These are phyloP conservation scores for Melanotaenia duboulayi DNA, from an alignment of 2,113 vertebrate species.

Conservation along the genomic window DNA sequence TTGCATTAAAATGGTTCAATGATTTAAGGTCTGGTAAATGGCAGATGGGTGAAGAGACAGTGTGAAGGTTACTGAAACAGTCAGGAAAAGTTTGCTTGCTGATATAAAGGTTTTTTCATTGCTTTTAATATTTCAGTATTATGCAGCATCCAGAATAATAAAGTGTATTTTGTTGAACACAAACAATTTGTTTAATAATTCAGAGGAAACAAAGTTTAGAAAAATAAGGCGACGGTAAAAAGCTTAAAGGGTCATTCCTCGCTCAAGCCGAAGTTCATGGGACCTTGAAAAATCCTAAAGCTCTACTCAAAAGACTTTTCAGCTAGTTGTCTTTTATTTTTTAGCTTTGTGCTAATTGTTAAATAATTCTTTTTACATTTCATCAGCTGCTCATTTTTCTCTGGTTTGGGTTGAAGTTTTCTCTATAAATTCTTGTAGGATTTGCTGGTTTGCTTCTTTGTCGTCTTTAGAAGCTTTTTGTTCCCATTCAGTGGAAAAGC, in stretches of 20 bases:
- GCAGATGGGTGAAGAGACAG: background rate
- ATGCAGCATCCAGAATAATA: background rate
- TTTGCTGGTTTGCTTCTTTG: background rate
- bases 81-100: conserved; percentile 6
- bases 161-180: conserved; percentile 3
- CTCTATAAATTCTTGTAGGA: background rate
- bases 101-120: conserved; percentile 10
- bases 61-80: background rate
- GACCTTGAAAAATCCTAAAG: background rate
- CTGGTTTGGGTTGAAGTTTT: background rate
- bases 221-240: background rate
- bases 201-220: background rate
- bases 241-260: background rate
- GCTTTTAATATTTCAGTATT: conserved; percentile 19
- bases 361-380: background rate
- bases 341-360: background rate
- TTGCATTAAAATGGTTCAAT: background rate
- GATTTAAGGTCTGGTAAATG: background rate
- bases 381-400: too few species aligned
- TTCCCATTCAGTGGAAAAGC: background rate
- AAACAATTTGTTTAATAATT: conserved; percentile 7
- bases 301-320: background rate
- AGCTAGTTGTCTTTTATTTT: background rate
- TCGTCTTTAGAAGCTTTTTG: background rate
- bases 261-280: background rate